Conservation (phyloP, 1,140 invertebrate species). For the Caenorhabditis briggsae region DNA sequence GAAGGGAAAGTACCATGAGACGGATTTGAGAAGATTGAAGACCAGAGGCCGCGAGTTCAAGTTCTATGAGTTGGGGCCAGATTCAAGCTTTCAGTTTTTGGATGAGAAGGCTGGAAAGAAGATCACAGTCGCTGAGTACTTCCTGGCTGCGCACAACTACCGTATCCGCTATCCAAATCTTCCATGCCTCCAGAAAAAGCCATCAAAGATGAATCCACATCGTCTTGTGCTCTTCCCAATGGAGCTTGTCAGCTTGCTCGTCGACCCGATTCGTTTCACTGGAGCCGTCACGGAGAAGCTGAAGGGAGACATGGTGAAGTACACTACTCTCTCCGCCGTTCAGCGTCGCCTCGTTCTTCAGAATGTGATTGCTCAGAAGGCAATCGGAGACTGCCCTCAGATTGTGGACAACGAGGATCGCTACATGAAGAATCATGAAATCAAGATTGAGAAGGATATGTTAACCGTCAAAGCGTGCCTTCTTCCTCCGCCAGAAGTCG, state of each 20-base stretch:
- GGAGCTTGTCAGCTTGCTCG: slow-evolving; percentile 2
- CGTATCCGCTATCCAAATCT: slow-evolving; percentile 40
- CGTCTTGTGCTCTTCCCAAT: slow-evolving; percentile 11
- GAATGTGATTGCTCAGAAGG: neutral
- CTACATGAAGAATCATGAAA: slow-evolving; percentile 4
- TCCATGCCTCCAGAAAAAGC: slow-evolving; percentile 13
- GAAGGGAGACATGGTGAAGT: neutral
- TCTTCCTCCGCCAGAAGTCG: slow-evolving; percentile 31
- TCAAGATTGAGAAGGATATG: slow-evolving; percentile 1
- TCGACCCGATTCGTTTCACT: neutral
- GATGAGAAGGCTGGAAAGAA: neutral
- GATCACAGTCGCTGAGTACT: slow-evolving; percentile 20
- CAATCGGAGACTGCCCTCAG: neutral
- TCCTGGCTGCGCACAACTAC: neutral
- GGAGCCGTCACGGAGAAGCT: neutral
- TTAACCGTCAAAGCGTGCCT: slow-evolving; percentile 24
- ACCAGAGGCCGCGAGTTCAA: neutral
- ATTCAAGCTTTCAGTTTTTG: neutral
- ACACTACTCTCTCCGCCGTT: neutral
- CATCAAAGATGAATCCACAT: neutral
- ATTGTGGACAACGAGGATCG: neutral
- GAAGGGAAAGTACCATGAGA: neutral
- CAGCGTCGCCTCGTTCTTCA: neutral
- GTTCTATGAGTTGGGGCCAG: neutral
- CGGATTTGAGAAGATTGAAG: too few relatives aligned